phyloP scores from a whole-genome alignment of 23 tunicate genomes.

The Styela clava region DNA sequence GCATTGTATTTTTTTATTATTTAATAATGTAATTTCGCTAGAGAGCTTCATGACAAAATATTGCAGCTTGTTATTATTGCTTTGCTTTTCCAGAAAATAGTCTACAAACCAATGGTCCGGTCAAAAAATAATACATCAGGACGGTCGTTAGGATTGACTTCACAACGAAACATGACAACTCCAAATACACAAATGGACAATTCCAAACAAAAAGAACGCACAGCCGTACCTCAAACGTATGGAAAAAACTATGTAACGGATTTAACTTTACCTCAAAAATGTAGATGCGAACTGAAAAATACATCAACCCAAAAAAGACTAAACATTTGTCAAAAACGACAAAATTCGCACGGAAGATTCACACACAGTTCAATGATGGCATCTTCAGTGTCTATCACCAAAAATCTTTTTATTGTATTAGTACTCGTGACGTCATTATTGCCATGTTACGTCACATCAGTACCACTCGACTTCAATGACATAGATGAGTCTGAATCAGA shows the following conservation, averaged over 20 bases:
- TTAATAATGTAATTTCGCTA: too few species aligned
- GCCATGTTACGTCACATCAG: background rate
- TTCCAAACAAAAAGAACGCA: background rate
- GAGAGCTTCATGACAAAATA: too few species aligned
- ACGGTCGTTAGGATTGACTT: too few species aligned
- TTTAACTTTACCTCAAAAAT: background rate
- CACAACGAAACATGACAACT: background rate
- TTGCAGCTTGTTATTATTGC: too few species aligned
- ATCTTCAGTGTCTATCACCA: background rate
- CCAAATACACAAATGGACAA: background rate
- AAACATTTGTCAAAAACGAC: background rate
- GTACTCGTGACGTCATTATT: background rate
- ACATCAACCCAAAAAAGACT: background rate
- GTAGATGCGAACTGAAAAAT: background rate
- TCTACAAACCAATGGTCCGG: background rate
- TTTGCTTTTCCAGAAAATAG: background rate
- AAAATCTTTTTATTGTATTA: too few species aligned
- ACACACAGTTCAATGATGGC: too few species aligned
- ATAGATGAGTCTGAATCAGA: background rate
- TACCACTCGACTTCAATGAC: background rate
- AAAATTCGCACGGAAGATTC: background rate
- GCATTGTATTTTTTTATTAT: too few species aligned
- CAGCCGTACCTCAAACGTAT: background rate
- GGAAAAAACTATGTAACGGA: background rate
- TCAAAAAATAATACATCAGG: background rate